Percentiles rank a stretch among this genome's conserved stretches.
Conservation (phyloP, 2,888 invertebrate genomes). For the Nemoura dubitans region DNA sequence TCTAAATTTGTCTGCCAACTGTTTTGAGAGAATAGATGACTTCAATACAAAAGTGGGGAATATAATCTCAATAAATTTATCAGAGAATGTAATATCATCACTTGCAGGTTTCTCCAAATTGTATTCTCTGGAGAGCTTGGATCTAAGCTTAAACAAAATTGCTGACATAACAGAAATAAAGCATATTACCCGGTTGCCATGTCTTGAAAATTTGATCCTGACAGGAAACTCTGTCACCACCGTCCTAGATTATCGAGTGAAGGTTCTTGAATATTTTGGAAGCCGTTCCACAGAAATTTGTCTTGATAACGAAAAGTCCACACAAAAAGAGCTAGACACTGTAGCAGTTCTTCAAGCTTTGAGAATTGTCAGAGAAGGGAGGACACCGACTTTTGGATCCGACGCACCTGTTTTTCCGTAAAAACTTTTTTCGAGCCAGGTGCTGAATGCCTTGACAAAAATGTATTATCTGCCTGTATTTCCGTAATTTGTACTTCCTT, state of each 20-base stretch:
- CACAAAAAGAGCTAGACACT: conserved; percentile 89
- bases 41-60: conserved; percentile 90
- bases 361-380: conserved; percentile 77
- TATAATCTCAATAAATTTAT: conserved; percentile 83
- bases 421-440: background rate
- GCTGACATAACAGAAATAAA: conserved; percentile 82
- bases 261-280: conserved; percentile 88
- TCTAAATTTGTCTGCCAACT: conserved; percentile 83
- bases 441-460: background rate
- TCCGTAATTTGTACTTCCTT: background rate
- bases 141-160: conserved; percentile 87
- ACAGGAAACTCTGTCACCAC: conserved; percentile 91
- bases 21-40: conserved; percentile 74
- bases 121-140: conserved; percentile 85
- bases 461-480: background rate
- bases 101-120: conserved; percentile 80
- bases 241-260: conserved; percentile 87
- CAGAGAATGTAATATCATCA: conserved; percentile 81
- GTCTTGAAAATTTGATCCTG: conserved; percentile 85
- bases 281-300: conserved; percentile 83
- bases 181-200: conserved; percentile 81
- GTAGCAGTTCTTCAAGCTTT: conserved; percentile 91
- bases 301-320: conserved; percentile 87
- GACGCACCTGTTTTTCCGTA: conserved; percentile 47
- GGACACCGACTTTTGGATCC: conserved; percentile 65